Conservation (phyloP, 2,888 invertebrate genomes). For the Fragum fragum region DNA sequence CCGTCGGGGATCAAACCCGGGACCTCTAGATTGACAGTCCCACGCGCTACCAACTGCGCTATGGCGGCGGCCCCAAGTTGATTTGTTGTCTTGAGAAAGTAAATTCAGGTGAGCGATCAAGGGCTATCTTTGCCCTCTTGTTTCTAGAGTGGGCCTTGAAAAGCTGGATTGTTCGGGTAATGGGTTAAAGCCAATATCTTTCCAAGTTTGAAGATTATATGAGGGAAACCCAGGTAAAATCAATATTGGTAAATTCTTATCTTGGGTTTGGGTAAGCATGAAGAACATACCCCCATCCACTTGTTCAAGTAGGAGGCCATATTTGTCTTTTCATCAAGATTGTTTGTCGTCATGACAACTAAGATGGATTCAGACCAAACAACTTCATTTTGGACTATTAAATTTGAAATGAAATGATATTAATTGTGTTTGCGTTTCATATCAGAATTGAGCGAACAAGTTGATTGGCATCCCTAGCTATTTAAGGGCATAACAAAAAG, state of each 20-base stretch:
- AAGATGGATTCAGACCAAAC: conserved; percentile 33
- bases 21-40: too few relatives aligned
- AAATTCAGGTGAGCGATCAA: too few relatives aligned
- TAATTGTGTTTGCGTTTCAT: conserved; percentile 31
- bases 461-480: neutral
- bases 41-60: too few relatives aligned
- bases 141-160: too few relatives aligned
- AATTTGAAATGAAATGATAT: conserved; percentile 28
- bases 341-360: conserved; percentile 21
- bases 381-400: conserved; percentile 24
- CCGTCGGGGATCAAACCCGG: too few relatives aligned
- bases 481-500: neutral
- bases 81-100: too few relatives aligned
- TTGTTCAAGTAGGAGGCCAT: conserved; percentile 16
- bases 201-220: neutral
- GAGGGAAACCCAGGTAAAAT: neutral
- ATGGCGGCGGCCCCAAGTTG: too few relatives aligned
- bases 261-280: neutral
- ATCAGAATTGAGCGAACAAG: conserved; percentile 14
- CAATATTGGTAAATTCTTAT: conserved; percentile 28
- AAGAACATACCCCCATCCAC: conserved; percentile 27
- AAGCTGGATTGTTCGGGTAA: too few relatives aligned
- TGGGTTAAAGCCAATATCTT: too few relatives aligned
- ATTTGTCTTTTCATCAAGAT: conserved; percentile 29
- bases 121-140: too few relatives aligned